Percentiles rank a stretch among this genome's conserved stretches.
These are phyloP conservation scores for Sclerodermus sp. DNA, from an alignment of 2,888 invertebrate genomes.

Conservation along the genomic window DNA sequence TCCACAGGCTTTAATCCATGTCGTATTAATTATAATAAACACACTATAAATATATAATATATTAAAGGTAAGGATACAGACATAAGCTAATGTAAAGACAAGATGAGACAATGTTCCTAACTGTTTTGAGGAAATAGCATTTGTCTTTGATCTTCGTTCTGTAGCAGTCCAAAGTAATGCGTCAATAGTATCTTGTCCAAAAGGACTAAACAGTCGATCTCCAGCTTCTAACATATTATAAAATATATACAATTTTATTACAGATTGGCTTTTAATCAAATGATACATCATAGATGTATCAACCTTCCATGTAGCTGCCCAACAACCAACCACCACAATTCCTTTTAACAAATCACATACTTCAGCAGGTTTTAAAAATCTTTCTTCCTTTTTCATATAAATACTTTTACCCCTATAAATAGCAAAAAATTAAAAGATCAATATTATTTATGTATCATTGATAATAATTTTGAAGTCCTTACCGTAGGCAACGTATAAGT, in stretches of 20 bases:
- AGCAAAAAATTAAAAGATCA: constrained; percentile 2
- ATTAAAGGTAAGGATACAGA: constrained; percentile 78
- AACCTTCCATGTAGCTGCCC: constrained; percentile 84
- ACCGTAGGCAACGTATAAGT: constrained; percentile 75
- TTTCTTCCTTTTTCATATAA: constrained; percentile 56
- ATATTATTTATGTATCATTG: background rate
- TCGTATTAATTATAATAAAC: too few relatives aligned
- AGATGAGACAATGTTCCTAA: constrained; percentile 88
- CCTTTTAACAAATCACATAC: constrained; percentile 96
- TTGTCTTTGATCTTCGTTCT: constrained; percentile 76
- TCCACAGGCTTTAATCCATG: too few relatives aligned
- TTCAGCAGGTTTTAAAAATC: constrained; percentile 81
- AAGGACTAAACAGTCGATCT: constrained; percentile 92
- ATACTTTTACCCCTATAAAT: constrained; percentile 35
- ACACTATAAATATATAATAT: constrained; percentile 1
- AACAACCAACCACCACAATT: constrained; percentile 80
- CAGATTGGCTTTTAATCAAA: constrained; percentile 94
- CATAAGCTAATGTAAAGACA: constrained; percentile 89
- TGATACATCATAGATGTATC: constrained; percentile 99
- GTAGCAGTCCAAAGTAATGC: constrained; percentile 98
- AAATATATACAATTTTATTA: constrained; percentile 98
- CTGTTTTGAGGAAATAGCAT: constrained; percentile 63
- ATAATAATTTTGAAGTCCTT: constrained; percentile 36
- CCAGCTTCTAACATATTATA: constrained; percentile 99
- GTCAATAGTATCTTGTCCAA: constrained; percentile 98